These are phyloP conservation scores for Sylvietta virens DNA, from an alignment of 2,113 vertebrate genomes.

Conservation along the genomic window DNA sequence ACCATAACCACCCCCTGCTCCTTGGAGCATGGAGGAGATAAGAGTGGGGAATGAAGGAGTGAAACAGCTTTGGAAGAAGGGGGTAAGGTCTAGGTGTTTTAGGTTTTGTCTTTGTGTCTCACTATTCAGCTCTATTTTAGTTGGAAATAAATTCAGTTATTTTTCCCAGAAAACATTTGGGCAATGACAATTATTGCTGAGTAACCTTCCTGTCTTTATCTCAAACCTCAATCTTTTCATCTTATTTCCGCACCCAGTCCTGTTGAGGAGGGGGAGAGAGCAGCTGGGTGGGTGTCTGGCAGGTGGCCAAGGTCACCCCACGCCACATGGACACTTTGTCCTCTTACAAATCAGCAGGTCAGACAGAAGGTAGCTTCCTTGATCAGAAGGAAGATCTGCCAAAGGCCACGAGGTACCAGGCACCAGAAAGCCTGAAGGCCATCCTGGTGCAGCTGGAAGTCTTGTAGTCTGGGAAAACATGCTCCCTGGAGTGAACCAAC, in stretches of 20 bases:
- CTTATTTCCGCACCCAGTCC: fast-evolving
- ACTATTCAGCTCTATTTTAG: neutral
- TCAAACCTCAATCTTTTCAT: neutral
- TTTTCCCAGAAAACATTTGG: neutral
- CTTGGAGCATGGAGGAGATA: neutral
- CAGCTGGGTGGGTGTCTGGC: neutral
- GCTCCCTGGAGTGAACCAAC: neutral
- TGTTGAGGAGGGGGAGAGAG: neutral
- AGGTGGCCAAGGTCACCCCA: neutral
- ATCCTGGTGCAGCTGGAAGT: fast-evolving
- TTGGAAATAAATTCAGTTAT: neutral
- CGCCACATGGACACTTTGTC: neutral
- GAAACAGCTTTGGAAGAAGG: neutral
- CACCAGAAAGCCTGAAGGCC: neutral
- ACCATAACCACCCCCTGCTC: neutral
- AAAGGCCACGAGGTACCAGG: fast-evolving
- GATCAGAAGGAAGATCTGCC: neutral
- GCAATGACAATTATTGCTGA: neutral
- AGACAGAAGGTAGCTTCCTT: neutral
- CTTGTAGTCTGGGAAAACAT: neutral
- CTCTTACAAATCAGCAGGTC: neutral
- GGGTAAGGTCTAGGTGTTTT: neutral
- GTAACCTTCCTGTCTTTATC: neutral
- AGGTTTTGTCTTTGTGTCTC: neutral
- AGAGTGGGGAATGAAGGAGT: neutral